A percentile compares a stretch with the other conserved stretches of the same genome.
phyloP scores from a whole-genome alignment of 2,888 invertebrate genomes.

The Steinernema scapterisci region DNA sequence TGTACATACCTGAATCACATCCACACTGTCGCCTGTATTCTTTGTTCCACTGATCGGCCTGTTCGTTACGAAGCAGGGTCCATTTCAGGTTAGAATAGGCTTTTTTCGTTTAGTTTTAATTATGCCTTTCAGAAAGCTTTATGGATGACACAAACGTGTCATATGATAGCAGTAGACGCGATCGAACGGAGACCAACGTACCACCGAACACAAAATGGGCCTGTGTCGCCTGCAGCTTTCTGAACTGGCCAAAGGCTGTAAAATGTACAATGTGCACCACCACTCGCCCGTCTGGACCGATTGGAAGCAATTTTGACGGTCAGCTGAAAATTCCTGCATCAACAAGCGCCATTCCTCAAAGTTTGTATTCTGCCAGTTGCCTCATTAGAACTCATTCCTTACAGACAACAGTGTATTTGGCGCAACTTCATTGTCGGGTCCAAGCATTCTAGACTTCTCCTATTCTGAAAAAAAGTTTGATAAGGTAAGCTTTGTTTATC shows the following conservation, averaged over 20 bases:
- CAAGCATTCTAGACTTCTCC: conserved; percentile 1
- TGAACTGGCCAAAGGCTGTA: background rate
- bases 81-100: background rate
- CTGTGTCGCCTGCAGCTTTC: background rate
- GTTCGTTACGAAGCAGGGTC: conserved; percentile 29
- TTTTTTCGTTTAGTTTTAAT: background rate
- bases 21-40: conserved; percentile 36
- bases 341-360: background rate
- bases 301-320: background rate
- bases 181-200: background rate
- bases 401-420: background rate
- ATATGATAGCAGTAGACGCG: background rate
- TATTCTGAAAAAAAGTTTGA: conserved; percentile 12
- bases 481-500: conserved; percentile 2
- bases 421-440: background rate
- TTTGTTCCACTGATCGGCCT: conserved; percentile 40
- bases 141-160: background rate
- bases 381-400: background rate
- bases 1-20: conserved; percentile 41
- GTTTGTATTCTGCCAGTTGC: too few species aligned
- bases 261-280: conserved; percentile 23
- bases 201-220: background rate
- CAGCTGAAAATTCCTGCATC: background rate
- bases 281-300: background rate
- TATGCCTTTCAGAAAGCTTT: background rate